phyloP scores from a whole-genome alignment of 2,888 invertebrate genomes.

The Calameuta pallipes region DNA sequence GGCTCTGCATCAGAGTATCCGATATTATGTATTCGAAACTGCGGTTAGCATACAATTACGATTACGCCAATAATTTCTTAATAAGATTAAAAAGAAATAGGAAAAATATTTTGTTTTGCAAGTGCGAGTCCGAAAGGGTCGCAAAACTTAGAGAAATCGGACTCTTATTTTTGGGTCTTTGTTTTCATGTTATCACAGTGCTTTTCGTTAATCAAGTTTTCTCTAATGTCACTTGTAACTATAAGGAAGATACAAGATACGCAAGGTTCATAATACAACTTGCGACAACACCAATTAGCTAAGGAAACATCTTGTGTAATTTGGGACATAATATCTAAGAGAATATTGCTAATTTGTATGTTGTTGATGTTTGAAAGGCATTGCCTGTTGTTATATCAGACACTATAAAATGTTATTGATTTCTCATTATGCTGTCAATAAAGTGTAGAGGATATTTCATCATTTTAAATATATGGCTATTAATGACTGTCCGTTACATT shows the following conservation, averaged over 20 bases:
- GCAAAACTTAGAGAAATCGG: not conserved
- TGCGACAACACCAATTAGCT: not conserved
- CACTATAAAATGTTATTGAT: slow-evolving; percentile 21
- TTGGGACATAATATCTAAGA: not conserved
- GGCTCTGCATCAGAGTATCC: not conserved
- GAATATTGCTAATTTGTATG: slow-evolving; percentile 22
- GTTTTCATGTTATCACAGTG: not conserved
- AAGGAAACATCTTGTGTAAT: not conserved
- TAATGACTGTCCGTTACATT: not conserved
- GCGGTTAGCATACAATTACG: not conserved
- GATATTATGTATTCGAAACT: not conserved
- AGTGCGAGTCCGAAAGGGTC: not conserved
- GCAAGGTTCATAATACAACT: not conserved
- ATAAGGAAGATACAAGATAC: not conserved
- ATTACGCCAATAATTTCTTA: not conserved
- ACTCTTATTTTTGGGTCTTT: not conserved
- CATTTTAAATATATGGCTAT: slow-evolving; percentile 1
- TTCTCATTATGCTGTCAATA: slow-evolving; percentile 29
- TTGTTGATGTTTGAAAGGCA: slow-evolving; percentile 6
- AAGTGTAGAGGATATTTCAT: slow-evolving; percentile 26
- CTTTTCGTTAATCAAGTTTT: not conserved
- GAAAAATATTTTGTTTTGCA: not conserved
- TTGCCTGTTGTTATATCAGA: slow-evolving; percentile 20
- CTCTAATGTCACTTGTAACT: not conserved
- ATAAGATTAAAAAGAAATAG: not conserved